These are phyloP conservation scores for Phytoseiulus persimilis DNA, from an alignment of 2,888 invertebrate genomes.

Conservation along the genomic window DNA sequence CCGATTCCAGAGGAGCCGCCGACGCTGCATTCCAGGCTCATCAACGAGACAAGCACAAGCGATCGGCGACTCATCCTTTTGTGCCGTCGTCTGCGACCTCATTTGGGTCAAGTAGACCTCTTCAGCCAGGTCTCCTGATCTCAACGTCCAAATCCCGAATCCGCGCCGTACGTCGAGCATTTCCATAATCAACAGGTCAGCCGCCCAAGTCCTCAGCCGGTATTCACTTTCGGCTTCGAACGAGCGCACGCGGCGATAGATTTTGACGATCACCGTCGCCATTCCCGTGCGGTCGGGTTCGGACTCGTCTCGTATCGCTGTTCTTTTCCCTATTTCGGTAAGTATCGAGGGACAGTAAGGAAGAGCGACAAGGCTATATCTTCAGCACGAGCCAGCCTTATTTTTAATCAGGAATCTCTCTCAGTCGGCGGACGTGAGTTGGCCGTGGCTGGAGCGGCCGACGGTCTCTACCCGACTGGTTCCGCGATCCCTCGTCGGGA, in stretches of 20 bases:
- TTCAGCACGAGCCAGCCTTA: neutral
- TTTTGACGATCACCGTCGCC: neutral
- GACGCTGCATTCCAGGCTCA: neutral
- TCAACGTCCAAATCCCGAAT: neutral
- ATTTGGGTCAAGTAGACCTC: no score
- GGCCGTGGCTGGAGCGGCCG: neutral
- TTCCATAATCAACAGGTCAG: neutral
- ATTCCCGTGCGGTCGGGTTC: neutral
- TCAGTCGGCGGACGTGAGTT: neutral
- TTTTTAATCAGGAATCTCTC: neutral
- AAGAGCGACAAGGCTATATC: neutral
- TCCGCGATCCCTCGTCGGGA: neutral
- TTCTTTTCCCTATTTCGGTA: neutral
- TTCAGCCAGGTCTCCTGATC: neutral
- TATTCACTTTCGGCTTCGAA: neutral
- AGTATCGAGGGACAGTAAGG: neutral
- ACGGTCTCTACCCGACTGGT: neutral
- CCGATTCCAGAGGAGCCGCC: neutral
- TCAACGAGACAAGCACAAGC: neutral
- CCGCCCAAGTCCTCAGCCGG: neutral
- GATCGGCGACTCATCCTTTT: neutral
- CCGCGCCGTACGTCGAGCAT: neutral
- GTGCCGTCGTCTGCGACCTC: neutral
- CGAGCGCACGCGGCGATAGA: neutral
- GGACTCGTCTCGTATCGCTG: neutral